These are phyloP conservation scores for Atta texana DNA, from an alignment of 1,140 invertebrate species.

Conservation along the genomic window DNA sequence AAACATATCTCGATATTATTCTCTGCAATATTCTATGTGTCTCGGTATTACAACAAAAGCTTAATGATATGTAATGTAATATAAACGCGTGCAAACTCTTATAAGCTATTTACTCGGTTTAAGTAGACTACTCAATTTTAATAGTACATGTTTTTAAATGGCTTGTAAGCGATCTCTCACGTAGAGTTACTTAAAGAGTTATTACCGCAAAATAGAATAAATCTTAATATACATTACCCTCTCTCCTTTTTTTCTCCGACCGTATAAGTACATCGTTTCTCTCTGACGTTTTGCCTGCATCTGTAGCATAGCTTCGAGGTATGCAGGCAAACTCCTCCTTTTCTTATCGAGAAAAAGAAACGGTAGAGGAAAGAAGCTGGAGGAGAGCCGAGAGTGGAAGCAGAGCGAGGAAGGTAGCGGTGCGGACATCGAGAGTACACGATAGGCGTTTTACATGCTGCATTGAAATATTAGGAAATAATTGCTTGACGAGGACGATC, in stretches of 20 bases:
- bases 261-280: conserved; percentile 71
- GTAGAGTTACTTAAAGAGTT: not conserved
- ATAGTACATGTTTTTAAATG: not conserved
- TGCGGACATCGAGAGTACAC: conserved; percentile 54
- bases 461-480: conserved; percentile 66
- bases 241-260: conserved; percentile 10
- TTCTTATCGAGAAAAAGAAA: conserved; percentile 69
- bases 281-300: conserved; percentile 63
- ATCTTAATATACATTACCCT: conserved; percentile 15
- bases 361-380: conserved; percentile 65
- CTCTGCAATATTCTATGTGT: not conserved
- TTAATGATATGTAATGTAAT: not conserved
- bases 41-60: not conserved
- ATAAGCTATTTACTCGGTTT: not conserved
- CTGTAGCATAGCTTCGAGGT: conserved; percentile 72
- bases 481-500: conserved; percentile 35
- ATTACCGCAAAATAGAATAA: conserved; percentile 10
- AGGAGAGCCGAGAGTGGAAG: conserved; percentile 63
- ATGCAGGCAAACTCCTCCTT: conserved; percentile 75
- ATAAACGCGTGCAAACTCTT: not conserved
- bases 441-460: conserved; percentile 46
- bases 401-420: conserved; percentile 36
- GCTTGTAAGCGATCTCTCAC: not conserved
- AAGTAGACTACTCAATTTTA: not conserved
- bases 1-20: not conserved